Evolutionary conservation across 2,113 vertebrate species (phyloP), one percentile per base, ranked within the genome.

Genomic region (Argyrosomus japonicus): DNA sequence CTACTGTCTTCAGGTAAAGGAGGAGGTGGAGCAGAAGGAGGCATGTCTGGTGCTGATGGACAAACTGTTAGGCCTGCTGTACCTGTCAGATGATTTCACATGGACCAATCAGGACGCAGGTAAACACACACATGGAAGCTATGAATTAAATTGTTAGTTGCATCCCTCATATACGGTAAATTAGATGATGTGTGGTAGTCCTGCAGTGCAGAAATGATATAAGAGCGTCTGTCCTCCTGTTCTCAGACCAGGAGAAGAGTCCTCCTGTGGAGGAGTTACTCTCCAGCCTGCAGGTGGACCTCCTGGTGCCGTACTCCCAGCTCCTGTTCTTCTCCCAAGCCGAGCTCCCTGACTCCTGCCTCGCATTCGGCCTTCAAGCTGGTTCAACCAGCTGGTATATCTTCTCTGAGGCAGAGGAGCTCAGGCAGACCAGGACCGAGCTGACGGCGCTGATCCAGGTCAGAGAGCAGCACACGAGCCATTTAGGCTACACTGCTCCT

Each of bases 31-130:
- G 81, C 97, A 96, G 90, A 96, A 95, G 54, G 93, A 95, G 6
- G 96, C 94, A 68, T 99, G 97, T 91, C 93, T 99, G 53, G 97
- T 97, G 80, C 93, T 98, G 89, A 97, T 95, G 0, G 92, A 96
- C 71, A 91, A 81, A 0, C 86, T 94, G 68, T 70, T 99, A 1
- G 96, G 94, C 0, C 92, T 99, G 63, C 94, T 98, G n/a, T 67
- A 29, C 75, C 65, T 79, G 5, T 68, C 89, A 65, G 47, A 63
- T 60, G 88, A 83, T 18, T 56, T 75, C 75, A 64, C 53, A 2
- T 50, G 57, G 84, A 57, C 79, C 83, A 81, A 60, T 89, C 87
- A 83, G 74, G 63, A 77, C 5, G 1, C 48, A 85, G 91, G 92
- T 92, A 14, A 19, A 45, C n/a, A 40, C 36, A 27, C 25, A 40